phyloP scores from a whole-genome alignment of 2,888 invertebrate species.

The Apodemia zela region DNA sequence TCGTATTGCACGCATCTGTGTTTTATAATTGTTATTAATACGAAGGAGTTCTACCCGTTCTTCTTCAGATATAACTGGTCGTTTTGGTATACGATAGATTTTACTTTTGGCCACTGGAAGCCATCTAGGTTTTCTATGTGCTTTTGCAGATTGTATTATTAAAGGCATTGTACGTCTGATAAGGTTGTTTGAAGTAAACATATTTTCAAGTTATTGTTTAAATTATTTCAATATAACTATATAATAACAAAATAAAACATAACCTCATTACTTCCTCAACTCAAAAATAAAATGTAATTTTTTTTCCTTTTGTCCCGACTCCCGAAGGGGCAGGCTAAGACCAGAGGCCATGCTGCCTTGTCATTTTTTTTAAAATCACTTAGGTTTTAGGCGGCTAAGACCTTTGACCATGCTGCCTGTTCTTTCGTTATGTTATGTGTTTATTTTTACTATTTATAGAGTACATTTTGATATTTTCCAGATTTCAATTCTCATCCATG shows the following conservation, averaged over 20 bases:
- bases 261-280: too few species aligned
- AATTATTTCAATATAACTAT: neutral
- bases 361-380: too few species aligned
- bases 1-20: slow-evolving; percentile 79
- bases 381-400: too few species aligned
- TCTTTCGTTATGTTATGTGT: too few species aligned
- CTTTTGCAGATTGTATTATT: slow-evolving; percentile 55
- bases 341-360: too few species aligned
- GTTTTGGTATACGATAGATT: slow-evolving; percentile 84
- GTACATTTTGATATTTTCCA: too few species aligned
- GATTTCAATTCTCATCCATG: too few species aligned
- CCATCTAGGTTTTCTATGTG: slow-evolving; percentile 88
- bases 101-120: slow-evolving; percentile 90
- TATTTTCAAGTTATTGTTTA: slow-evolving; percentile 19
- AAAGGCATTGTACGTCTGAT: slow-evolving; percentile 57
- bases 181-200: slow-evolving; percentile 43
- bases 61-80: slow-evolving; percentile 79
- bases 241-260: neutral
- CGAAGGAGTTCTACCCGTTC: slow-evolving; percentile 84
- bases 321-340: too few species aligned
- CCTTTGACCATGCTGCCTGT: too few species aligned
- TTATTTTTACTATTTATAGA: too few species aligned
- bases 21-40: slow-evolving; percentile 85
- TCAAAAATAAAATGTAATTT: too few species aligned
- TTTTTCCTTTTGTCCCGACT: too few species aligned